Evolutionary conservation across 2,888 invertebrate species (phyloP).

Genomic region (Eretmocerus hayati): DNA sequence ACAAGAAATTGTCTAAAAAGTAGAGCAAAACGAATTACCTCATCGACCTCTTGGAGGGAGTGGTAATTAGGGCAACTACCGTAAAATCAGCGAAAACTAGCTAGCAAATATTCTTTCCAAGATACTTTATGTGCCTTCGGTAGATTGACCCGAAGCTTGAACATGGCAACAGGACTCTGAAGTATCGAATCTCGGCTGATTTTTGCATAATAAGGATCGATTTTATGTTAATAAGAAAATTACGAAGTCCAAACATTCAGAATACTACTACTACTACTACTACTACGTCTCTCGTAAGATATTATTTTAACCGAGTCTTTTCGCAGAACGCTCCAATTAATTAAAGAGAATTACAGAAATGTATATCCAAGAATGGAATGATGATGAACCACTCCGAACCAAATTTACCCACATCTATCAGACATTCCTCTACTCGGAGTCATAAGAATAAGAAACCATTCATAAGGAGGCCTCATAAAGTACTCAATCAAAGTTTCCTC

Average conservation of each 20-base stretch:
- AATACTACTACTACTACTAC: background rate
- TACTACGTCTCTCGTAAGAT: background rate
- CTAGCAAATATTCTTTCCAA: conserved; percentile 6
- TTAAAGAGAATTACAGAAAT: too few relatives aligned
- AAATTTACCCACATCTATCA: too few relatives aligned
- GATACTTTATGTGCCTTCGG: conserved; percentile 11
- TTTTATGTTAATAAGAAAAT: conserved; percentile 19
- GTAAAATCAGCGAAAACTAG: conserved; percentile 5
- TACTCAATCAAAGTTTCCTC: too few relatives aligned
- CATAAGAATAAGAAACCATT: too few relatives aligned
- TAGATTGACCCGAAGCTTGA: conserved; percentile 13
- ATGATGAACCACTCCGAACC: too few relatives aligned
- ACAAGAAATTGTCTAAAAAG: too few relatives aligned
- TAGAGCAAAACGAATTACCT: background rate
- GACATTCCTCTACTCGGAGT: too few relatives aligned
- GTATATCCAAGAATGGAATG: too few relatives aligned
- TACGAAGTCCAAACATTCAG: conserved; percentile 14
- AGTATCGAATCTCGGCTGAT: conserved; percentile 14
- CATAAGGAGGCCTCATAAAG: too few relatives aligned
- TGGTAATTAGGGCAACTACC: conserved; percentile 4
- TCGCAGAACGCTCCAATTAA: background rate
- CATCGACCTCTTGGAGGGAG: background rate
- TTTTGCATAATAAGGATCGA: conserved; percentile 17
- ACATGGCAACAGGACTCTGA: conserved; percentile 14
- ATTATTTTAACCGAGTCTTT: conserved; percentile 2